These are phyloP conservation scores for Tachysurus vachellii DNA, from an alignment of 2,113 vertebrate species.

Conservation along the genomic window DNA sequence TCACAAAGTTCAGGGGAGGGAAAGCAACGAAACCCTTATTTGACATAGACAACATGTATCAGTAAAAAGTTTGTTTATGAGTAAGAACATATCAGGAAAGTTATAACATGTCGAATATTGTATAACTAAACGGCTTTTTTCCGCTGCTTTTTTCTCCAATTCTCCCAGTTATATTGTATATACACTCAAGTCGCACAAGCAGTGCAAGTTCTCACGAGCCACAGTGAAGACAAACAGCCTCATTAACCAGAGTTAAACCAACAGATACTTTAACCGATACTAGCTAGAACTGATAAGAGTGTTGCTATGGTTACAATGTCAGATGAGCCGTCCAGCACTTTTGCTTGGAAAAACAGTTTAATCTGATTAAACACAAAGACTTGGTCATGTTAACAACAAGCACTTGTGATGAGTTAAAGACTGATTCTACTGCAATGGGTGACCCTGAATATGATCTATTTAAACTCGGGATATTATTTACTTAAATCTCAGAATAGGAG, in stretches of 20 bases:
- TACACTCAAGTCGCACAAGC: not conserved
- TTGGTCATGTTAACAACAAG: not conserved
- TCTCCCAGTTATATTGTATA: not conserved
- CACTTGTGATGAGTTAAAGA: not conserved
- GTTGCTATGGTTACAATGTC: not conserved
- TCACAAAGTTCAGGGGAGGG: not conserved
- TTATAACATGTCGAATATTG: not conserved
- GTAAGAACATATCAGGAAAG: not conserved
- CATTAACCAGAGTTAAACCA: not conserved
- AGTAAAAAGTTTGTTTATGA: not conserved
- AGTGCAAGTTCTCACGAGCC: not conserved
- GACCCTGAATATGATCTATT: conserved; percentile 17
- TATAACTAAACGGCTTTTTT: not conserved
- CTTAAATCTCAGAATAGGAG: conserved; percentile 28
- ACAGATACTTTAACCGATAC: not conserved
- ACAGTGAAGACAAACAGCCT: not conserved
- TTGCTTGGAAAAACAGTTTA: not conserved
- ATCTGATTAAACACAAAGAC: not conserved
- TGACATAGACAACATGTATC: not conserved
- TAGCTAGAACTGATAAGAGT: not conserved
- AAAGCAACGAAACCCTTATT: too few species aligned
- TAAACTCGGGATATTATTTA: conserved; percentile 33
- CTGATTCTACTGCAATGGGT: not conserved
- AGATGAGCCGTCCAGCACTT: not conserved
- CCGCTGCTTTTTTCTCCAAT: too few species aligned